These are phyloP conservation scores for Crossaster papposus DNA, from an alignment of 53 echinoderm and acorn worm genomes.

Conservation along the genomic window DNA sequence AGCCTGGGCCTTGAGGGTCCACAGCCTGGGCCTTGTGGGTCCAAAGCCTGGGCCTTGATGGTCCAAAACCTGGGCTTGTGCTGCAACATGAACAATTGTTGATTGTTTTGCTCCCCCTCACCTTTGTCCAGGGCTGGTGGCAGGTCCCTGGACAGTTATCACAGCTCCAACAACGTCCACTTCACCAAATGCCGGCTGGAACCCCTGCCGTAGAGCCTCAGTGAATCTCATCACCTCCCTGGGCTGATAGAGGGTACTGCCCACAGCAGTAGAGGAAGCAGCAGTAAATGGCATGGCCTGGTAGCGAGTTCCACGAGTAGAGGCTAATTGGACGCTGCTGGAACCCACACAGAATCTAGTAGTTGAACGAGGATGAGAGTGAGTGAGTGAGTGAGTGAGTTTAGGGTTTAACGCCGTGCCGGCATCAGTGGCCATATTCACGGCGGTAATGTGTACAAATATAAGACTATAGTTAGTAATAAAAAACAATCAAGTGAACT, in stretches of 20 bases:
- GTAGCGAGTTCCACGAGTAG: slow-evolving; percentile 86
- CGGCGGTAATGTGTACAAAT: too few relatives aligned
- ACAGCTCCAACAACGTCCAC: slow-evolving; percentile 90
- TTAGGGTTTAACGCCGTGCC: too few relatives aligned
- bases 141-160: slow-evolving; percentile 35
- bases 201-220: slow-evolving; percentile 45
- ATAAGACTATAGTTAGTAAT: too few relatives aligned
- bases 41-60: too few relatives aligned
- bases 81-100: too few relatives aligned
- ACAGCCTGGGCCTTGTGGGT: too few relatives aligned
- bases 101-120: not conserved
- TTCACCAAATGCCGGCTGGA: slow-evolving; percentile 77
- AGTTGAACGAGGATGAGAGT: not conserved
- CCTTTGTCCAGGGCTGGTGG: slow-evolving; percentile 28
- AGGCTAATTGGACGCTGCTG: slow-evolving; percentile 76
- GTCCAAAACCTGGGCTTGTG: too few relatives aligned
- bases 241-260: slow-evolving; percentile 53
- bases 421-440: too few relatives aligned
- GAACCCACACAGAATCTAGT: slow-evolving; percentile 64
- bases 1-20: too few relatives aligned
- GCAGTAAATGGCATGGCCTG: slow-evolving; percentile 26
- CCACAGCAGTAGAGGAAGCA: not conserved
- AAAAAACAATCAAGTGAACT: too few relatives aligned
- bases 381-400: not conserved
- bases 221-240: slow-evolving; percentile 62